Base-by-base conservation (phyloP, 2,797 vertebrate genomes). In the Epinephelus awoara region DNA sequence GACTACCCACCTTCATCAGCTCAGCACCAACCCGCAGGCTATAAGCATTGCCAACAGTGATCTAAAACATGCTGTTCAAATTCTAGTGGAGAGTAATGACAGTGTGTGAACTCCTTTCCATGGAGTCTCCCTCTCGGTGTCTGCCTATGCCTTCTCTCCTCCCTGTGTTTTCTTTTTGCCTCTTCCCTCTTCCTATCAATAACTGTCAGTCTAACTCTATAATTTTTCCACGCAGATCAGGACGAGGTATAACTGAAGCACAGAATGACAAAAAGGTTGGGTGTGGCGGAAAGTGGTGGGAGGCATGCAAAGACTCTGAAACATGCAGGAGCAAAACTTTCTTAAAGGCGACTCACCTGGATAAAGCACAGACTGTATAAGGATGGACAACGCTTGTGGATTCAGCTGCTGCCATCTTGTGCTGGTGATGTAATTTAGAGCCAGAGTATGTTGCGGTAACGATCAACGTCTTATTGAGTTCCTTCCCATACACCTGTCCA, bases 181-280 rank as follows among this genome's bases (percentile, higher is more conserved):
- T 74, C 75, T 77, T 44, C 42, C 21, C 25, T 85, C 67, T 67
- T 57, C 56, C 58, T 59, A 56, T 87, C 65, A 72, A 62, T 80
- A 71, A 56, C 76, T 79, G 54, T 83, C 75, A 78, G 52, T 77
- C 65, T n/a, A 7, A 47, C 27, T 51, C 18, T 42, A 52, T 69
- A 75, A 73, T 66, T 70, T 80, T 67, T 68, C 50, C 64, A 83
- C 75, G 67, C 67, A 85, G 65, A 82, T 82, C 72, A 58, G 72
- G 74, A 56, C 55, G n/a, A 77, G 76, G 79, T 38, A 38, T 78
- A 83, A 68, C 27, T n/a, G 40, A 74, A 55, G 72, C 44, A 7
- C 54, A 63, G 78, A 78, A 79, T 84, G 56, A 59, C 34, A 84
- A 69, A 67, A 54, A 67, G 25, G 72, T 5, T 54, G 27, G 29